Conservation (phyloP, 1,140 invertebrate species). For the Harpegnathos saltator region DNA sequence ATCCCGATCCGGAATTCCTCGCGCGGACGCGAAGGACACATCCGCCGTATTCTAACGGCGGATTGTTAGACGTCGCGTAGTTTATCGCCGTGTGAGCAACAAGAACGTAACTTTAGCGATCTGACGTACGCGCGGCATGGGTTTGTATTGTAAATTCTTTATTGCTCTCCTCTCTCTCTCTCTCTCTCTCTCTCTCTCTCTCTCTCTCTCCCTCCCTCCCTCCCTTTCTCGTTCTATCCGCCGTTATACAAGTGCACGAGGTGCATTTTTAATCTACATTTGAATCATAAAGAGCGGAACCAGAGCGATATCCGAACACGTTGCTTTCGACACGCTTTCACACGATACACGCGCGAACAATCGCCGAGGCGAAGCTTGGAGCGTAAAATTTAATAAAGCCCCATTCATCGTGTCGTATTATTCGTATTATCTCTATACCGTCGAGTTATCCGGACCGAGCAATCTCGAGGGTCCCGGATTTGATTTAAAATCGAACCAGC, state of each 20-base stretch:
- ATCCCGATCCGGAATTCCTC: constrained; percentile 16
- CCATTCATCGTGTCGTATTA: background rate
- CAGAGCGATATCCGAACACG: background rate
- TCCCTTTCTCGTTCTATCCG: background rate
- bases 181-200: background rate
- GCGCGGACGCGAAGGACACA: background rate
- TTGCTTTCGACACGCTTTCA: background rate
- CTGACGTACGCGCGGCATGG: background rate
- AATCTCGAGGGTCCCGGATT: constrained; percentile 8
- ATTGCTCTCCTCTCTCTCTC: too few relatives aligned
- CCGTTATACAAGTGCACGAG: background rate
- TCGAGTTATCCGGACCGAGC: background rate
- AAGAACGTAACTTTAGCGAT: constrained; percentile 1
- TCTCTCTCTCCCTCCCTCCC: background rate
- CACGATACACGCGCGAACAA: background rate
- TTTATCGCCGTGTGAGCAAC: background rate
- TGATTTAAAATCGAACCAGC: constrained; percentile 27
- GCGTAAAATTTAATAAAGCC: background rate
- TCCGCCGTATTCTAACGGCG: background rate
- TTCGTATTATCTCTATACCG: constrained; percentile 6
- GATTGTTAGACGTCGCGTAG: background rate
- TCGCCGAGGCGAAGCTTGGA: background rate
- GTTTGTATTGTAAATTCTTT: background rate
- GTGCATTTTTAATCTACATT: background rate
- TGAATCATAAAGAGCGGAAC: background rate